Evolutionary conservation across 2,113 vertebrate genomes (phyloP).

Genomic region (Callocephalon fimbriatum): DNA sequence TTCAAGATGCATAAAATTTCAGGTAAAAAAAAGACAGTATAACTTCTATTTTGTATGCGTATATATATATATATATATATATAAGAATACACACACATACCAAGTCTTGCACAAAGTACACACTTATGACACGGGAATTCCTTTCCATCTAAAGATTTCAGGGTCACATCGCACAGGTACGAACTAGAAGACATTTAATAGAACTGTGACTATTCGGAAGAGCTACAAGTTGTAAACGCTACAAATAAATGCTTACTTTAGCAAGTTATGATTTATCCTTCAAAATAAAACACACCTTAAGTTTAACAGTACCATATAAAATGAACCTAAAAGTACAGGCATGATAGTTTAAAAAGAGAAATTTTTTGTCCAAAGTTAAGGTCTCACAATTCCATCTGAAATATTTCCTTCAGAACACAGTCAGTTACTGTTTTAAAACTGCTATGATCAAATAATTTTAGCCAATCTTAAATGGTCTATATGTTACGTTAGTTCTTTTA

Average conservation of each 20-base stretch:
- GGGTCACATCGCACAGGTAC: slow-evolving; percentile 90
- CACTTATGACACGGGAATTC: slow-evolving; percentile 96
- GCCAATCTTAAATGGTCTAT: background rate
- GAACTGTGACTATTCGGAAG: background rate
- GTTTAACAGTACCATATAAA: background rate
- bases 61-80: background rate
- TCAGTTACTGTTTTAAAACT: background rate
- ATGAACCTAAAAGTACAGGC: background rate
- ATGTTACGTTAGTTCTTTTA: background rate
- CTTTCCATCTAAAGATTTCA: slow-evolving; percentile 93
- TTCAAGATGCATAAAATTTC: slow-evolving; percentile 7
- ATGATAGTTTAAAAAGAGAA: background rate
- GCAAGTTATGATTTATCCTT: background rate
- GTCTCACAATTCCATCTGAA: background rate
- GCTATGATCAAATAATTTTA: background rate
- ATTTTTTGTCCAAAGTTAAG: background rate
- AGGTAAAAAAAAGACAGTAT: background rate
- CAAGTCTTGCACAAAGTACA: slow-evolving; percentile 94
- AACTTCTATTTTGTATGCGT: background rate
- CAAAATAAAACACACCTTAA: background rate
- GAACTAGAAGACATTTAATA: slow-evolving; percentile 78
- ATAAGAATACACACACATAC: slow-evolving; percentile 74
- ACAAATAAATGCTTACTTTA: background rate
- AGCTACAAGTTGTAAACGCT: background rate
- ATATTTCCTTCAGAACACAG: background rate